These are phyloP conservation scores for Leptura quadrifasciata DNA, from an alignment of 2,888 invertebrate species.

Conservation along the genomic window DNA sequence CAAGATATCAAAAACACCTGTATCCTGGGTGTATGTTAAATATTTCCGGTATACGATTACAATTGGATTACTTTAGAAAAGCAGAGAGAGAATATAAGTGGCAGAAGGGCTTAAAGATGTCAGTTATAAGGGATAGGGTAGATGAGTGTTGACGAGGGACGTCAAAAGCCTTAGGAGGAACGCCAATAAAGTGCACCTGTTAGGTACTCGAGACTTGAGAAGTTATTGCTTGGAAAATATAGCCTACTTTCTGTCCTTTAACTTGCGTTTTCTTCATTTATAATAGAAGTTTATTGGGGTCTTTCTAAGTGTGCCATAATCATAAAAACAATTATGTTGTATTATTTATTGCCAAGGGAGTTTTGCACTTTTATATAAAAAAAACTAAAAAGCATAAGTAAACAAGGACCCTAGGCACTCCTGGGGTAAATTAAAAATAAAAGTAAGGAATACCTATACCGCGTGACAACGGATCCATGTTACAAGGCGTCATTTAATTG, in stretches of 20 bases:
- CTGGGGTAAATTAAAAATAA: neutral
- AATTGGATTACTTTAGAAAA: slow-evolving; percentile 10
- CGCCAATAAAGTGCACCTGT: slow-evolving; percentile 34
- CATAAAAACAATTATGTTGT: slow-evolving; percentile 34
- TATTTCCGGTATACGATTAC: slow-evolving; percentile 1
- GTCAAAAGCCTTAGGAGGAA: slow-evolving; percentile 18
- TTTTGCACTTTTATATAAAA: neutral
- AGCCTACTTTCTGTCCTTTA: slow-evolving; percentile 27
- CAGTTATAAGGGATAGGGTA: slow-evolving; percentile 12
- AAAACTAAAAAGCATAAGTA: neutral
- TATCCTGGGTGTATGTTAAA: neutral
- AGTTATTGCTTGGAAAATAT: slow-evolving; percentile 18
- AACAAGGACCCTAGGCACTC: neutral
- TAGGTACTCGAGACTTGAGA: slow-evolving; percentile 24
- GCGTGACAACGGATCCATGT: no score
- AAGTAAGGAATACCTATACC: neutral
- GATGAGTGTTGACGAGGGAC: slow-evolving; percentile 28
- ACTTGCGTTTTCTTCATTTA: slow-evolving; percentile 23
- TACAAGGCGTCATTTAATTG: no score
- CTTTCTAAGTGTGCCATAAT: slow-evolving; percentile 22
- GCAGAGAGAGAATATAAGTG: slow-evolving; percentile 17
- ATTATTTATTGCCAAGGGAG: slow-evolving; percentile 10
- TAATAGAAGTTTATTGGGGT: slow-evolving; percentile 30
- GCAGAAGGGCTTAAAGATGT: slow-evolving; percentile 11
- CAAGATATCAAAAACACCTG: neutral